Evolutionary conservation across 2,888 invertebrate genomes (phyloP).

Genomic region (Hermaeophaga mercurialis): DNA sequence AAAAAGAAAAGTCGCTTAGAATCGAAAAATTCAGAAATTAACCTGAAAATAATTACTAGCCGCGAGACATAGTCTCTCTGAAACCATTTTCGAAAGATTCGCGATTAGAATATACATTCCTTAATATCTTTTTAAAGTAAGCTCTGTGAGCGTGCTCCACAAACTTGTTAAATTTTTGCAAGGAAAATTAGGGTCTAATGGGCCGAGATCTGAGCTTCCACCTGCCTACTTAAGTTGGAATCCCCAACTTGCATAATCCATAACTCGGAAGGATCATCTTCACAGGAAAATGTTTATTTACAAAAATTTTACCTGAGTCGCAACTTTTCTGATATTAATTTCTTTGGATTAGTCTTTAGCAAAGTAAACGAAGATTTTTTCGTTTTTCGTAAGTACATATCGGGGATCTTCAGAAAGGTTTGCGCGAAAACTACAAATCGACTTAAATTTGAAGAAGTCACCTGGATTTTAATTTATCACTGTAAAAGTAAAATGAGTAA

Average conservation of each 20-base stretch:
- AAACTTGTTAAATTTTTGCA: constrained; percentile 13
- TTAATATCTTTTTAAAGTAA: constrained; percentile 5
- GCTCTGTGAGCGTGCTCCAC: not conserved
- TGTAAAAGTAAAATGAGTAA: too few species aligned
- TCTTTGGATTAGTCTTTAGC: not conserved
- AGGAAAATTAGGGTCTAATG: constrained; percentile 9
- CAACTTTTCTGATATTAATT: not conserved
- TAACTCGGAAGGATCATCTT: constrained; percentile 10
- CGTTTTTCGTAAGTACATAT: too few species aligned
- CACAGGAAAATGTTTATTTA: constrained; percentile 1
- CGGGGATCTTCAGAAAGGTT: too few species aligned
- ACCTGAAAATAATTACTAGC: too few species aligned
- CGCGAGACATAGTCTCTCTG: too few species aligned
- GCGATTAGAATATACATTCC: constrained; percentile 1
- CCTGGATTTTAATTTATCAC: too few species aligned
- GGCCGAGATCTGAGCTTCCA: not conserved
- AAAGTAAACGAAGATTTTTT: too few species aligned
- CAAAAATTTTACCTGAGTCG: constrained; percentile 1
- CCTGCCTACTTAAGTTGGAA: constrained; percentile 8
- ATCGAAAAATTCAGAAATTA: too few species aligned
- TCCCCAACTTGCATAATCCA: constrained; percentile 10
- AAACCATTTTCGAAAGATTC: not conserved
- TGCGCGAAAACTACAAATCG: too few species aligned
- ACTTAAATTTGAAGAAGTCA: too few species aligned
- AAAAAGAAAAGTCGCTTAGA: too few species aligned